Conservation (phyloP, 1,140 invertebrate species). For the Paraescarpia echinospica region DNA sequence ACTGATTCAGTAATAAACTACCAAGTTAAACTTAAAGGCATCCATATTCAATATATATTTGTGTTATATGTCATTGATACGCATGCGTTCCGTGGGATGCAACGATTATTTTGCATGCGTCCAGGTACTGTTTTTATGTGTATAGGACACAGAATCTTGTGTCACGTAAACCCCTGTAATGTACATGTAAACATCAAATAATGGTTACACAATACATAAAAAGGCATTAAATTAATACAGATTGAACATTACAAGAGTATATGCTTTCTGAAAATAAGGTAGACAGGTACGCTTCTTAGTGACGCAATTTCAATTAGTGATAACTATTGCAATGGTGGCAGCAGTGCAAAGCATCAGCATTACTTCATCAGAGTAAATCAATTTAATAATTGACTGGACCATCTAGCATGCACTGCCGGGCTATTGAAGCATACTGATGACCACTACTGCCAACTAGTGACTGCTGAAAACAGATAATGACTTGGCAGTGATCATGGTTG, state of each 20-base stretch:
- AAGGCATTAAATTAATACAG: too few relatives aligned
- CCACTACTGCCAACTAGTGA: neutral
- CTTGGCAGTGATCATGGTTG: neutral
- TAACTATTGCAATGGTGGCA: neutral
- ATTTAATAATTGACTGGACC: neutral
- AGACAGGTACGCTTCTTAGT: neutral
- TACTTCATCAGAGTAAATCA: slow-evolving; percentile 6
- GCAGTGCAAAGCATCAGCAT: neutral
- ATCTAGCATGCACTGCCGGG: neutral
- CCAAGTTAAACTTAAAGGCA: too few relatives aligned
- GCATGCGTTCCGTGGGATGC: too few relatives aligned
- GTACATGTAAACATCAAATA: too few relatives aligned
- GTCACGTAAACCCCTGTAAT: too few relatives aligned
- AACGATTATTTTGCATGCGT: too few relatives aligned
- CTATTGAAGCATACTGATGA: neutral
- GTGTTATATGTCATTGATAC: too few relatives aligned
- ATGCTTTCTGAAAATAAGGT: neutral
- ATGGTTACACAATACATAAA: too few relatives aligned
- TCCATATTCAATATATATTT: too few relatives aligned
- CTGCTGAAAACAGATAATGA: neutral
- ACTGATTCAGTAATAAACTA: too few relatives aligned
- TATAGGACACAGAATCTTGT: too few relatives aligned
- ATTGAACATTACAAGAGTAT: neutral
- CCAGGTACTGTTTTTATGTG: too few relatives aligned
- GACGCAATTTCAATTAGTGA: neutral